Evolutionary conservation across 2,113 vertebrate species (phyloP).

Genomic region (Solea solea): DNA sequence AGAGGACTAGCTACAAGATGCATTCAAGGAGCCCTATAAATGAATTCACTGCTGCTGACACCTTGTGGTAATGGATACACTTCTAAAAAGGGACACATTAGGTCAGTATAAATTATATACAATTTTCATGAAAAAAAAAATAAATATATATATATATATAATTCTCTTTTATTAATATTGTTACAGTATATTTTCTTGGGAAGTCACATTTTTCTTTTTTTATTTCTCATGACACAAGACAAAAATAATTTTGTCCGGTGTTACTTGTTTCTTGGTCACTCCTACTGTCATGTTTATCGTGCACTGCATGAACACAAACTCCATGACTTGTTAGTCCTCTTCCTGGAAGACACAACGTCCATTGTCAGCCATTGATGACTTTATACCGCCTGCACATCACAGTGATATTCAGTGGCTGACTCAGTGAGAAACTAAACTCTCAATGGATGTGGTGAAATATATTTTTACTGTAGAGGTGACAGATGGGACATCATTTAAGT

Average conservation of each 20-base stretch:
- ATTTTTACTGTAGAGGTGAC: slow-evolving; percentile 37
- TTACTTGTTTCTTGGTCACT: not conserved
- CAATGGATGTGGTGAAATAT: slow-evolving; percentile 44
- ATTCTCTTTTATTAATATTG: too few species aligned
- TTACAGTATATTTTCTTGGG: too few species aligned
- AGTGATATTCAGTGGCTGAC: slow-evolving; percentile 47
- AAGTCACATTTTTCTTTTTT: too few species aligned
- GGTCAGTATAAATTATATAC: too few species aligned
- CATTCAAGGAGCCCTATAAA: too few species aligned
- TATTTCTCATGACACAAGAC: too few species aligned
- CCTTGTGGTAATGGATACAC: too few species aligned
- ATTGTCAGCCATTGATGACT: slow-evolving; percentile 56
- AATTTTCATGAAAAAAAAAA: too few species aligned
- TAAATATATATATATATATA: too few species aligned
- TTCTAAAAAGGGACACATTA: too few species aligned
- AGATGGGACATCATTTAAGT: slow-evolving; percentile 50
- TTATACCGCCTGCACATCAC: slow-evolving; percentile 58
- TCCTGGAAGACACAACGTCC: slow-evolving; percentile 18
- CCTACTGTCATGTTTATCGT: slow-evolving; percentile 2
- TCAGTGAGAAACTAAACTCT: slow-evolving; percentile 52
- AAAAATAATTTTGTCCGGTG: not conserved
- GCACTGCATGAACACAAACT: not conserved
- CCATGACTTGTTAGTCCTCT: slow-evolving; percentile 19
- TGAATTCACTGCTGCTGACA: too few species aligned
- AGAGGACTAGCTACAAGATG: too few species aligned